Percentiles rank a stretch among this genome's conserved stretches.
Conservation (phyloP, 2,113 vertebrate genomes). For the Raja brachyura region DNA sequence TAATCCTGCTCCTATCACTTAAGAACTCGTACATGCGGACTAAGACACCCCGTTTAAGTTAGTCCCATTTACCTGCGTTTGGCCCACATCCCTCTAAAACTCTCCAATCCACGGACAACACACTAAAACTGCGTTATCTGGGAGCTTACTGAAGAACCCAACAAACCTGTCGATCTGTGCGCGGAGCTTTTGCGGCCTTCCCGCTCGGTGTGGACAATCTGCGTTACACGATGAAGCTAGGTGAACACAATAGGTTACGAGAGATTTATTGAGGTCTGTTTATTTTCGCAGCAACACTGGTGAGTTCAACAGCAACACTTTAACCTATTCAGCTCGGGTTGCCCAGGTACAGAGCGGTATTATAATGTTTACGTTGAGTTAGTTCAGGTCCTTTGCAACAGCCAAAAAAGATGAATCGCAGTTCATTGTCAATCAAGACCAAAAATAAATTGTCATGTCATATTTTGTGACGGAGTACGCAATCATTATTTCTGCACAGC, state of each 20-base stretch:
- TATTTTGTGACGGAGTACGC: slow-evolving; percentile 17
- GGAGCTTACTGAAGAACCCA: background rate
- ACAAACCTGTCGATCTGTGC: background rate
- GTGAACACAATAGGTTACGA: no score
- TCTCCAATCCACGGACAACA: no score
- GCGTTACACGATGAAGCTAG: background rate
- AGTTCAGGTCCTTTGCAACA: background rate
- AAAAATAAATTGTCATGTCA: slow-evolving; percentile 33
- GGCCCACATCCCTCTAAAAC: no score
- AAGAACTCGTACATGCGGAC: no score
- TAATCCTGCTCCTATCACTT: no score
- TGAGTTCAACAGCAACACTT: background rate
- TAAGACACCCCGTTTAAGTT: no score
- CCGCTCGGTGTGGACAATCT: no score
- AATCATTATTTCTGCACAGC: slow-evolving; percentile 30
- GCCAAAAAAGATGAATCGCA: slow-evolving; percentile 24
- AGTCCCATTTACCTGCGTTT: no score
- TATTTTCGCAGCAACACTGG: background rate
- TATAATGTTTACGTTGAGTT: background rate
- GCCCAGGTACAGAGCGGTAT: no score
- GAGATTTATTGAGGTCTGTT: background rate
- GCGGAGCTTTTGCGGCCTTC: no score
- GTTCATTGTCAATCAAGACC: slow-evolving; percentile 27
- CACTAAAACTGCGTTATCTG: background rate
- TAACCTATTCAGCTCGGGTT: background rate